Evolutionary conservation across 2,888 invertebrate genomes (phyloP).

Genomic region (Heliconius cydno): DNA sequence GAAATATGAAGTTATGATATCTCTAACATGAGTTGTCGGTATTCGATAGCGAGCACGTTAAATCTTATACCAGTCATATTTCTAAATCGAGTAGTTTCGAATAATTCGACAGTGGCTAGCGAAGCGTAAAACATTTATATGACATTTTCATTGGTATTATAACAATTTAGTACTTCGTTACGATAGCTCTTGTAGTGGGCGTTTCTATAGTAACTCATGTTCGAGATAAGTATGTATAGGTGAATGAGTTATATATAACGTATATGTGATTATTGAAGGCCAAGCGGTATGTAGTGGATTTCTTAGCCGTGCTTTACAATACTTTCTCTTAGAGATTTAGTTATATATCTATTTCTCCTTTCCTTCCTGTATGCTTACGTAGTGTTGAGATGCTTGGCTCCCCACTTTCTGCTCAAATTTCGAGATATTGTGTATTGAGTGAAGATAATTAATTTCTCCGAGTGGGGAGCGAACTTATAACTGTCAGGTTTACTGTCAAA

Average conservation of each 20-base stretch:
- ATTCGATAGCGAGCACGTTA: slow-evolving; percentile 15
- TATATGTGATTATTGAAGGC: slow-evolving; percentile 44
- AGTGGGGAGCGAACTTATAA: too few species aligned
- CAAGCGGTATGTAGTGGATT: slow-evolving; percentile 44
- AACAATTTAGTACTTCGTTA: background rate
- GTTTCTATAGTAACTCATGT: slow-evolving; percentile 24
- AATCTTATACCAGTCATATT: background rate
- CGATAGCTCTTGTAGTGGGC: slow-evolving; percentile 16
- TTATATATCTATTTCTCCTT: too few species aligned
- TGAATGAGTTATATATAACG: slow-evolving; percentile 35
- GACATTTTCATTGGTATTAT: slow-evolving; percentile 16
- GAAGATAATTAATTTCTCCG: too few species aligned
- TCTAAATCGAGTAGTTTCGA: background rate
- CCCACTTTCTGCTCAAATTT: too few species aligned
- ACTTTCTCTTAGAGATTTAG: slow-evolving; percentile 60
- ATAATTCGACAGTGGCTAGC: background rate
- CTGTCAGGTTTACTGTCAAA: too few species aligned
- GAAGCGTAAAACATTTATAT: slow-evolving; percentile 1
- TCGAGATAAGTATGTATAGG: slow-evolving; percentile 8
- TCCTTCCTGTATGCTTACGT: background rate
- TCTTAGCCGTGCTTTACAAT: slow-evolving; percentile 35
- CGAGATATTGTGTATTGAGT: background rate
- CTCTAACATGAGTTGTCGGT: slow-evolving; percentile 19
- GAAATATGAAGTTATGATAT: slow-evolving; percentile 21
- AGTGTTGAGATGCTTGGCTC: background rate